Base-by-base conservation (phyloP, 1,140 invertebrate genomes). In the Aethina tumida region DNA sequence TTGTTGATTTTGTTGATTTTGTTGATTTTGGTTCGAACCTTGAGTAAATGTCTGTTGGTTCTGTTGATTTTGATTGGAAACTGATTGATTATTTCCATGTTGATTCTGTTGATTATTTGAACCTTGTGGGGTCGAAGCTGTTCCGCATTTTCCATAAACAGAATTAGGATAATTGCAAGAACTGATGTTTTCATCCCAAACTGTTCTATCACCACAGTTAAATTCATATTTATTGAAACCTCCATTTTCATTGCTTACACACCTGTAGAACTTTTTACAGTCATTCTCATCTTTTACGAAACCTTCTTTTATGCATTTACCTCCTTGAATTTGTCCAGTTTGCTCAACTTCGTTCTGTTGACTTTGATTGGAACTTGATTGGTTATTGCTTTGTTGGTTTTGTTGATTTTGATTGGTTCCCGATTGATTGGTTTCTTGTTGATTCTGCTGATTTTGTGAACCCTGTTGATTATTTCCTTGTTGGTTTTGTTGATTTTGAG, bases 221-320 rank as follows among this genome's bases (percentile, higher is more conserved):
- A 79, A 86, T 48, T 80, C 73, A 48, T 77, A 76, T 55, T 68
- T 72, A 32, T 62, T 70, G 43, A 69, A 81, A 2, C 65, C 65
- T 35, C 42, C 45, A 21, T 34, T 42, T 17, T 39, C 42, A 39
- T 50, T 68, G 35, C 67, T 66, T 12, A 85, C 77, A 61, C 84
- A 87, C 60, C 81, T 71, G 53, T 84, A 84, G 57, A 86, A 87
- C 58, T 81, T 81, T 41, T 64, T 72, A 53, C 84, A 89, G 53
- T 87, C 71, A 41, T 67, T 60, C 21, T 64, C 66, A 63, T 83
- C 74, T 20, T 72, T 70, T 43, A 78, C 65, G 60, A 80, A 84
- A 45, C 80, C 82, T 64, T 81, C 76, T 35, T 56, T 34, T 30
- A 27, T 51, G 45, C 73, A 75, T 20, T 45, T 30, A 17, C 37